Conservation (phyloP, 1,140 invertebrate genomes). For the Batillaria attramentaria region DNA sequence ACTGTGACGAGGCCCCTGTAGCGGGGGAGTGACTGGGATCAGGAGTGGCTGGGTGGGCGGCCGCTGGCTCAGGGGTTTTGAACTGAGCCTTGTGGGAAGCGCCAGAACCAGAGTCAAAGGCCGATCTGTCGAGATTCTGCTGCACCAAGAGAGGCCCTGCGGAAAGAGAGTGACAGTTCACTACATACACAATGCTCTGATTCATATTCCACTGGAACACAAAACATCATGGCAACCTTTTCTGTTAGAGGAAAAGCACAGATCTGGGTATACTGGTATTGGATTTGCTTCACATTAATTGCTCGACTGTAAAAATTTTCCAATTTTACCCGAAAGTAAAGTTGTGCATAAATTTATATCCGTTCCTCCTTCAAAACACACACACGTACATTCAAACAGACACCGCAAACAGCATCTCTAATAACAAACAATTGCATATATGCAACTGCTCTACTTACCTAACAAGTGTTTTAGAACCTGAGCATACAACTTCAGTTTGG, state of each 20-base stretch:
- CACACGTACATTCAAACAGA: too few species aligned
- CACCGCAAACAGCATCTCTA: too few species aligned
- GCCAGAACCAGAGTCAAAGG: constrained; percentile 55
- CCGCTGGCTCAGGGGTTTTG: constrained; percentile 49
- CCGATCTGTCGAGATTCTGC: constrained; percentile 74
- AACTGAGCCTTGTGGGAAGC: constrained; percentile 40
- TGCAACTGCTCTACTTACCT: constrained; percentile 49
- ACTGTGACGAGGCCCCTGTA: not conserved
- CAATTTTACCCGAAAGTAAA: too few species aligned
- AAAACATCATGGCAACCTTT: too few species aligned
- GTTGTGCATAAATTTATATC: too few species aligned
- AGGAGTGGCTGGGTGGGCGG: constrained; percentile 48
- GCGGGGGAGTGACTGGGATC: constrained; percentile 30
- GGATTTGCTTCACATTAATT: too few species aligned
- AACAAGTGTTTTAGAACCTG: constrained; percentile 76
- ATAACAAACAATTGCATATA: not conserved
- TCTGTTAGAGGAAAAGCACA: too few species aligned
- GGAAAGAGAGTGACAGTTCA: not conserved
- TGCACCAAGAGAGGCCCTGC: constrained; percentile 84
- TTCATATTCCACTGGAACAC: too few species aligned
- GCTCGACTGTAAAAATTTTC: too few species aligned
- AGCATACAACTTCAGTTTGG: constrained; percentile 82
- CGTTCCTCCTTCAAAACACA: too few species aligned
- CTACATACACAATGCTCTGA: not conserved
- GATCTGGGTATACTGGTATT: too few species aligned